A percentile compares a stretch with the other conserved stretches of the same genome.
Conservation (phyloP, 2,888 invertebrate species). For the Andrena fulva region DNA sequence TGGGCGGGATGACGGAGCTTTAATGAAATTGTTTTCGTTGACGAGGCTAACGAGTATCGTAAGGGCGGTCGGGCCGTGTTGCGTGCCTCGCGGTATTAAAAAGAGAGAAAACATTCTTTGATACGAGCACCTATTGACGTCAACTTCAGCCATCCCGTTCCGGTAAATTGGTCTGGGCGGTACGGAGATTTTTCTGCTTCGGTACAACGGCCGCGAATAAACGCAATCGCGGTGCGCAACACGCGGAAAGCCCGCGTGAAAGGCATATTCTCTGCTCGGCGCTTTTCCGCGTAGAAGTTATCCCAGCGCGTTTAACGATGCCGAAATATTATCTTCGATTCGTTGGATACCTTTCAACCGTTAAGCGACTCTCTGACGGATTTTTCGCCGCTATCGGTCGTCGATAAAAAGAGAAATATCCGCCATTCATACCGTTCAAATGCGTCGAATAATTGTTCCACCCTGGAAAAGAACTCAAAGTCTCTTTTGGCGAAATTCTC, state of each 20-base stretch:
- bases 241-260: background rate
- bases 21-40: constrained; percentile 67
- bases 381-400: background rate
- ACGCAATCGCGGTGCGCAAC: background rate
- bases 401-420: background rate
- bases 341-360: constrained; percentile 8
- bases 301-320: background rate
- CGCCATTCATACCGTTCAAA: background rate
- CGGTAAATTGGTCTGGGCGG: constrained; percentile 41
- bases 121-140: constrained; percentile 52
- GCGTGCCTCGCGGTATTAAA: constrained; percentile 26
- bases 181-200: constrained; percentile 23
- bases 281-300: background rate
- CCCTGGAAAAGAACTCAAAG: background rate
- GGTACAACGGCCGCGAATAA: constrained; percentile 36
- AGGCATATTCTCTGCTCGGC: background rate
- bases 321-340: constrained; percentile 11
- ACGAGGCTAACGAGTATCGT: constrained; percentile 63
- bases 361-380: background rate
- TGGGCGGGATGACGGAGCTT: constrained; percentile 46
- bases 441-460: background rate
- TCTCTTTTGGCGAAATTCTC: background rate
- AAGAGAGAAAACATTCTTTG: constrained; percentile 34
- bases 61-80: constrained; percentile 33
- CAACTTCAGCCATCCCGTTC: constrained; percentile 43